Base-by-base conservation (phyloP, 2,797 vertebrate genomes). In the Chiroxiphia lanceolata region DNA sequence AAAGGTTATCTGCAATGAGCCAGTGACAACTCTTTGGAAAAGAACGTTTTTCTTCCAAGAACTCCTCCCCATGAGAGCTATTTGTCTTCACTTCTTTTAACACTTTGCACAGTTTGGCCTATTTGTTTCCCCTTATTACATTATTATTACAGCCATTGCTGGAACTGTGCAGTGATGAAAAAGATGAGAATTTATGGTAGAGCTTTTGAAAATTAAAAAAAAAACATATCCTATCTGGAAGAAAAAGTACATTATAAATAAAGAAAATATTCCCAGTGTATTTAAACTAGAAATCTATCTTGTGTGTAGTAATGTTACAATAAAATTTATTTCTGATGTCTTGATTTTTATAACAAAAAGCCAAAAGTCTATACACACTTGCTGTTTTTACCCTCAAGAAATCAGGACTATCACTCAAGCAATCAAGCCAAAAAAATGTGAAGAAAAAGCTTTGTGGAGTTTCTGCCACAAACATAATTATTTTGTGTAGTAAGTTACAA, bases 1-100 rank as follows among this genome's bases (percentile, higher is more conserved):
- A 84, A 94, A 96, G 70, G 70, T 91, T 82, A 88, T 90, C 76
- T 79, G 27, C 77, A 89, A 68, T 23, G 8, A 90, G 42, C 23
- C 79, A 81, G 51, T 65, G 34, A 45, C 6, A 89, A 64, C 16
- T 70, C 42, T 45, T 48, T 16, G 5, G 27, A 74, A 87, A 94
- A 83, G 0, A 78, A 60, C 44, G 22, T 20, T 84, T 82, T 90
- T 68, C 42, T 76, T 51, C 27, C 84, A 79, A 86, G 42, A 83
- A 67, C 10, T 23, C 34, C 38, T 90, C 44, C 53, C 38, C 26
- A n/a, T 0, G 11, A 82, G 34, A 90, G 34, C 38, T 82, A 31
- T 71, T 95, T 75, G 68, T 79, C 75, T 84, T 72, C 51, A 48
- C 8, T 83, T 74, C 40, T 36, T 67, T 45, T 56, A 82, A 40